These are phyloP conservation scores for Trichechus manatus DNA, from an alignment of 2,113 vertebrate genomes.

Conservation along the genomic window DNA sequence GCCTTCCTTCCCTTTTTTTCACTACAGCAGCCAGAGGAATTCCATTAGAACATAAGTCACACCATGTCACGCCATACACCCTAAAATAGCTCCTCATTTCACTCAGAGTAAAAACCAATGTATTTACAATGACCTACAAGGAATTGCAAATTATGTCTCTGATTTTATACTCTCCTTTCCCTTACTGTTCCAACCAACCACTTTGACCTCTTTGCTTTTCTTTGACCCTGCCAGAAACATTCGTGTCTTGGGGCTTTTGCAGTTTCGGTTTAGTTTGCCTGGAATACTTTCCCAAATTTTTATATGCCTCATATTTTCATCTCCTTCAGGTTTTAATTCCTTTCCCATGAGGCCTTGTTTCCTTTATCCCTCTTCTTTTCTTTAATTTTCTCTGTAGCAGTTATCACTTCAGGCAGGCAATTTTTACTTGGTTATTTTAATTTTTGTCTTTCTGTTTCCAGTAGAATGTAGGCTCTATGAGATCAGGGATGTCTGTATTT, in stretches of 20 bases:
- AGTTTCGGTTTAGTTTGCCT: neutral
- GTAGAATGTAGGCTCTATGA: neutral
- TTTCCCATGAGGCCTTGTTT: neutral
- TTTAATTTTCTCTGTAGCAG: neutral
- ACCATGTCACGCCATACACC: neutral
- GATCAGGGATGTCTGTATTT: neutral
- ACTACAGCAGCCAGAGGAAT: neutral
- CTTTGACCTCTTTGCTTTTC: neutral
- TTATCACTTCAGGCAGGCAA: neutral
- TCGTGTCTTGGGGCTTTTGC: neutral
- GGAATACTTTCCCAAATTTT: neutral
- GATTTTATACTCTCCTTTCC: neutral
- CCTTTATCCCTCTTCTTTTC: neutral
- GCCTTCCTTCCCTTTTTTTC: neutral
- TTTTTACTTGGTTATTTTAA: conserved; percentile 27
- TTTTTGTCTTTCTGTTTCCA: neutral
- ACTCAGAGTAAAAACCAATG: neutral
- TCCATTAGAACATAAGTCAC: neutral
- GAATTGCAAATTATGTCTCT: neutral
- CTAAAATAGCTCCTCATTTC: neutral
- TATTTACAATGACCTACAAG: neutral
- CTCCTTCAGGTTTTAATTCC: neutral
- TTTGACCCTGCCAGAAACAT: neutral
- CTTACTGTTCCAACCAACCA: neutral
- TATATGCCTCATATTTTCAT: neutral